Evolutionary conservation across 2,113 vertebrate species (phyloP).

Genomic region (Egretta garzetta): DNA sequence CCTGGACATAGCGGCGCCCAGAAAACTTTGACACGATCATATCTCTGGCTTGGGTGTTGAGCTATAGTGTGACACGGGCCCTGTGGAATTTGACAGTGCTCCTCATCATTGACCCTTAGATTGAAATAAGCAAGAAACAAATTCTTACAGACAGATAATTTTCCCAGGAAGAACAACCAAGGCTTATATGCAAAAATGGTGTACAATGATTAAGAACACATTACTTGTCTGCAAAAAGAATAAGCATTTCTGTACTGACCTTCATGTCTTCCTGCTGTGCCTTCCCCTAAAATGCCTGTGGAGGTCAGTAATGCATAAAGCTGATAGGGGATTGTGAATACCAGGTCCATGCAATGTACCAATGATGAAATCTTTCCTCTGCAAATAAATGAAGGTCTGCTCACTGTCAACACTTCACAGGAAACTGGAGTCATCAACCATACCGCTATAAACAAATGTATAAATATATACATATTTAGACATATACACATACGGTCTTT

Average conservation of each 20-base stretch:
- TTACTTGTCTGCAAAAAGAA: not conserved
- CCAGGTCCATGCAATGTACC: not conserved
- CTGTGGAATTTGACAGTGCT: not conserved
- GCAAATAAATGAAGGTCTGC: not conserved
- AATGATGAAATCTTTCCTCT: not conserved
- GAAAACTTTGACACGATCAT: not conserved
- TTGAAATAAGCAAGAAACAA: not conserved
- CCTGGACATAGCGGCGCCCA: not conserved
- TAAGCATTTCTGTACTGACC: not conserved
- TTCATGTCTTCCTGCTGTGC: constrained; percentile 21
- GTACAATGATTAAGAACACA: not conserved
- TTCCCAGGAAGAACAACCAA: not conserved
- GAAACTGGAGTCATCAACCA: not conserved
- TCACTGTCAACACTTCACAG: not conserved
- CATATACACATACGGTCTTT: not conserved
- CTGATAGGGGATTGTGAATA: not conserved
- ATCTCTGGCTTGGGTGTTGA: not conserved
- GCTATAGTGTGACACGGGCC: not conserved
- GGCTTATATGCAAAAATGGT: not conserved
- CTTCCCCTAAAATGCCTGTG: constrained; percentile 60
- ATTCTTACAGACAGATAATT: not conserved
- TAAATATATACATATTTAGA: not conserved
- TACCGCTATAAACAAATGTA: not conserved
- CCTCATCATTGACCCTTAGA: not conserved
- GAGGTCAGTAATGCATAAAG: constrained; percentile 70